These are phyloP conservation scores for Argyresthia albistria DNA, from an alignment of 2,888 invertebrate species.

Conservation along the genomic window DNA sequence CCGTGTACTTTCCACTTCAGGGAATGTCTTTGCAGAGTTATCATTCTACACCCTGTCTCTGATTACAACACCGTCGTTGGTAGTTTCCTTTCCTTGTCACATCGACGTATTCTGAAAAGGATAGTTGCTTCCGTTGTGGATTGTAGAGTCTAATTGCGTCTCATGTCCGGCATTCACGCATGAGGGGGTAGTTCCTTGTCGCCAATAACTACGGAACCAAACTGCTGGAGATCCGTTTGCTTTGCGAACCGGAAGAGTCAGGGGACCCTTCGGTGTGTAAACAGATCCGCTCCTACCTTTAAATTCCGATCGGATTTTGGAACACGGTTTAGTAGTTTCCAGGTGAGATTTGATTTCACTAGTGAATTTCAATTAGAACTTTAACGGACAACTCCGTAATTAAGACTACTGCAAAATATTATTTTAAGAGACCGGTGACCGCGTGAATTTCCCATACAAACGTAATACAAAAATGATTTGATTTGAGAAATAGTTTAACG, in stretches of 20 bases:
- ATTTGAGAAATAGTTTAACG: no score
- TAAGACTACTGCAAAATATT: no score
- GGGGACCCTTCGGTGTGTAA: conserved; percentile 38
- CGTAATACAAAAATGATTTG: no score
- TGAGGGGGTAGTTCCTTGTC: conserved; percentile 23
- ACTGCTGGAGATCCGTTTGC: conserved; percentile 36
- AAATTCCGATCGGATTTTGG: conserved; percentile 22
- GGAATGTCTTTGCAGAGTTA: not conserved
- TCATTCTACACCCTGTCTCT: not conserved
- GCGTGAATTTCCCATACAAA: no score
- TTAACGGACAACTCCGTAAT: no score
- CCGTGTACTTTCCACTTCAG: conserved; percentile 1
- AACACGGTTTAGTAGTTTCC: not conserved
- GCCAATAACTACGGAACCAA: conserved; percentile 23
- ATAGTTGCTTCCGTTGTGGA: not conserved
- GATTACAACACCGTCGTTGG: not conserved
- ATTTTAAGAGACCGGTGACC: no score
- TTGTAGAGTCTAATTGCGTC: not conserved
- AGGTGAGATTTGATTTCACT: no score
- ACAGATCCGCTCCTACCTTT: conserved; percentile 20
- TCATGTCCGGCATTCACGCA: conserved; percentile 26
- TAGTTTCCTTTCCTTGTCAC: not conserved
- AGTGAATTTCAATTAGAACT: no score
- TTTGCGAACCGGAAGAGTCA: conserved; percentile 29
- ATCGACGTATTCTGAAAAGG: not conserved